Evolutionary conservation across 1,140 invertebrate genomes (phyloP).

Genomic region (Heliconius congener): DNA sequence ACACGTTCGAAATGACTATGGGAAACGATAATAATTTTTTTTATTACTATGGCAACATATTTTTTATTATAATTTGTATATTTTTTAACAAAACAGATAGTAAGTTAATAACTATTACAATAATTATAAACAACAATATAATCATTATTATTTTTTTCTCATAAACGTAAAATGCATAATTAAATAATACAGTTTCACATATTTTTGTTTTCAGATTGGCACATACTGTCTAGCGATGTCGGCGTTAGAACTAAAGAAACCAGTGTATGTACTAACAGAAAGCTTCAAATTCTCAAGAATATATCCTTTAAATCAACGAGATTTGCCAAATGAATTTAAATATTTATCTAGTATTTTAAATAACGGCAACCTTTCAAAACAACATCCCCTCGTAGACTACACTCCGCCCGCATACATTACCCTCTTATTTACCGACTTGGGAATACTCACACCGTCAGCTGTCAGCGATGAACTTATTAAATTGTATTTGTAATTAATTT

Average conservation of each 20-base stretch:
- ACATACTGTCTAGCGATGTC: slow-evolving; percentile 95
- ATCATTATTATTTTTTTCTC: no score
- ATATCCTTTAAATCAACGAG: slow-evolving; percentile 95
- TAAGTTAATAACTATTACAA: not conserved
- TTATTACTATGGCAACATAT: no score
- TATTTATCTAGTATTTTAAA: slow-evolving; percentile 86
- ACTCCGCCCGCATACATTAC: slow-evolving; percentile 97
- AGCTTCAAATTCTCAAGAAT: slow-evolving; percentile 98
- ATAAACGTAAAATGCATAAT: no score
- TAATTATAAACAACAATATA: not conserved
- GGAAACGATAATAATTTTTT: no score
- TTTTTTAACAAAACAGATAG: no score
- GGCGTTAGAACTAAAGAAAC: slow-evolving; percentile 96
- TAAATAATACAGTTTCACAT: no score
- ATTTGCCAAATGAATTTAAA: slow-evolving; percentile 95
- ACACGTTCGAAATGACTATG: no score
- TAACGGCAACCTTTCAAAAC: slow-evolving; percentile 83
- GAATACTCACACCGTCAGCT: slow-evolving; percentile 96
- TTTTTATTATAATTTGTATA: no score
- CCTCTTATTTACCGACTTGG: slow-evolving; percentile 96
- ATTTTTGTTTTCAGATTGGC: slow-evolving; percentile 86
- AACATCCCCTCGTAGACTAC: slow-evolving; percentile 96
- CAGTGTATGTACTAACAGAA: slow-evolving; percentile 97
- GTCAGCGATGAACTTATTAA: slow-evolving; percentile 98
- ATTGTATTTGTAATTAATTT: slow-evolving; percentile 89